A percentile compares a stretch with the other conserved stretches of the same genome.
Evolutionary conservation across 2,797 vertebrate genomes (phyloP).

Genomic region (Enteromius treurensis): DNA sequence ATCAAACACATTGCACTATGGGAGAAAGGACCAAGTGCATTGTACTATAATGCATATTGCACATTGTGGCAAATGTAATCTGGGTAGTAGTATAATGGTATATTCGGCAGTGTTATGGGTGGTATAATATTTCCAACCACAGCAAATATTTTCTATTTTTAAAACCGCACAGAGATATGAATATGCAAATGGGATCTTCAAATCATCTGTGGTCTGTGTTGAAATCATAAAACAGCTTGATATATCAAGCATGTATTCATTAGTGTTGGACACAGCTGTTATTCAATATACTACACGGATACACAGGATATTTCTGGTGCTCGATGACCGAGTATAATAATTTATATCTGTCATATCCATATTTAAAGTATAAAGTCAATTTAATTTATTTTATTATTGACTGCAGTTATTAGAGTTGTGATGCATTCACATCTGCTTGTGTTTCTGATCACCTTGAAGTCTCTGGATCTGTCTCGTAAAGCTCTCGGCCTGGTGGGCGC

Average conservation of each 20-base stretch:
- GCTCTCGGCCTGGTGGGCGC: slow-evolving; percentile 86
- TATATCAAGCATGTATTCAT: slow-evolving; percentile 28
- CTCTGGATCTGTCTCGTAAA: slow-evolving; percentile 90
- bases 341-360: not conserved
- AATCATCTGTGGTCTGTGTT: slow-evolving; percentile 30
- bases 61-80: not conserved
- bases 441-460: slow-evolving; percentile 79
- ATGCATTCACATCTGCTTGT: not conserved
- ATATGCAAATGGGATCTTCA: slow-evolving; percentile 33
- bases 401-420: not conserved
- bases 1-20: not conserved
- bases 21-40: not conserved
- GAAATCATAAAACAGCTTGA: slow-evolving; percentile 32
- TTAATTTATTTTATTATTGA: not conserved
- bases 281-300: not conserved
- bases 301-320: not conserved
- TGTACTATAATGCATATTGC: not conserved
- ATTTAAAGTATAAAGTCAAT: not conserved
- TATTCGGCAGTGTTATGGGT: not conserved
- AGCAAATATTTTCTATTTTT: slow-evolving; percentile 12
- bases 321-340: not conserved
- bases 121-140: not conserved
- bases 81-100: not conserved
- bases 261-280: slow-evolving; percentile 10
- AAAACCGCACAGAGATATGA: slow-evolving; percentile 31